Conservation (phyloP, 1,140 invertebrate species). For the Stenopsyche tienmushanensis region DNA sequence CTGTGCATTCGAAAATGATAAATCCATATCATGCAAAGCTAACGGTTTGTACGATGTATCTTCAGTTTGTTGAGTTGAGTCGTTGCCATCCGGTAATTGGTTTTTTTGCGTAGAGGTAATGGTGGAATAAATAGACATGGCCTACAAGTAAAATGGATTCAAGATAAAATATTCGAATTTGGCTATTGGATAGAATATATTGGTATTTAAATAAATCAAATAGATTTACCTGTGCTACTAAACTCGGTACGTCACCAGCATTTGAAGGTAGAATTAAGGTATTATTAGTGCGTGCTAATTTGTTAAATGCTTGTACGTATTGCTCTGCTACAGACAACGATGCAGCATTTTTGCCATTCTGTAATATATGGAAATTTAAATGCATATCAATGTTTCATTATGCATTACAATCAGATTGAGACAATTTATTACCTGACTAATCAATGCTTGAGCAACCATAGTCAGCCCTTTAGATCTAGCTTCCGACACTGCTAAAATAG, state of each 20-base stretch:
- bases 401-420: not conserved
- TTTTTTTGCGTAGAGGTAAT: constrained; percentile 52
- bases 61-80: constrained; percentile 6
- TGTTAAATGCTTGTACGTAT: constrained; percentile 91
- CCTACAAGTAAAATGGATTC: constrained; percentile 53
- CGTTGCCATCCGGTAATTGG: not conserved
- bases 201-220: constrained; percentile 19
- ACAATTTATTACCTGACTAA: constrained; percentile 47
- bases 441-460: constrained; percentile 71
- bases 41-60: constrained; percentile 1
- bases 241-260: constrained; percentile 78
- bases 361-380: constrained; percentile 35
- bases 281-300: constrained; percentile 90
- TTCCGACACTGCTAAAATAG: constrained; percentile 80
- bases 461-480: constrained; percentile 79
- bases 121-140: constrained; percentile 69
- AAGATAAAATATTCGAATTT: constrained; percentile 3
- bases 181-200: not conserved
- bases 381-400: not conserved
- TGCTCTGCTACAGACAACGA: constrained; percentile 91
- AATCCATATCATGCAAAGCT: constrained; percentile 10
- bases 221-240: constrained; percentile 77
- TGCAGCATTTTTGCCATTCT: constrained; percentile 84
- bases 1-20: constrained; percentile 2
- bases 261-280: constrained; percentile 93